phyloP scores from a whole-genome alignment of 1,140 invertebrate genomes.

The Euwallacea similis region DNA sequence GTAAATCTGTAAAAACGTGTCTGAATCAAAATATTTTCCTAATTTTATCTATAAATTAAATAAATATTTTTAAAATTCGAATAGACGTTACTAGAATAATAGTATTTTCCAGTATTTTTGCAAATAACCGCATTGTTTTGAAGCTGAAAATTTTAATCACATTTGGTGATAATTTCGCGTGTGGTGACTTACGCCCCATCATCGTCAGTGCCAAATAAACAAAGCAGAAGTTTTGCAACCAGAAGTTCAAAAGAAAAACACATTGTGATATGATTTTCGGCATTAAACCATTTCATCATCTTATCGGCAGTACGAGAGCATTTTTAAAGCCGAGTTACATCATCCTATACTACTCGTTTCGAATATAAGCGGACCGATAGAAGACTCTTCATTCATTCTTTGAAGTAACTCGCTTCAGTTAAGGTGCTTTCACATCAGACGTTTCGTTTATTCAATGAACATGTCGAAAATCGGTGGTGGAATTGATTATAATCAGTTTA shows the following conservation, averaged over 20 bases:
- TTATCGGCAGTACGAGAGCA: slow-evolving; percentile 1
- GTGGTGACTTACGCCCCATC: no score
- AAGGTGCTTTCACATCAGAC: not conserved
- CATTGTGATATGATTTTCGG: slow-evolving; percentile 16
- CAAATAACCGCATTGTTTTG: no score
- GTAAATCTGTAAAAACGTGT: no score
- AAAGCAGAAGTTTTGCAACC: slow-evolving; percentile 16
- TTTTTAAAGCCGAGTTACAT: slow-evolving; percentile 11
- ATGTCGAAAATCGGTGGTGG: slow-evolving; percentile 15
- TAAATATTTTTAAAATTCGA: no score
- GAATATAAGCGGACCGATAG: not conserved
- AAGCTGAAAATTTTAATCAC: no score
- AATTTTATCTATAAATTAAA: no score
- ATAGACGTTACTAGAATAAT: no score
- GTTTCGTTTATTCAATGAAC: slow-evolving; percentile 6
- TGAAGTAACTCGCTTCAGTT: not conserved
- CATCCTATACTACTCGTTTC: slow-evolving; percentile 12
- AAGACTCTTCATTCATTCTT: slow-evolving; percentile 21
- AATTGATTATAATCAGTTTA: slow-evolving; percentile 51
- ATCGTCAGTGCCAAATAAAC: no score
- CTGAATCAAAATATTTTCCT: no score
- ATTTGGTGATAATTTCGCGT: no score
- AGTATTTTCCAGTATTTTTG: no score
- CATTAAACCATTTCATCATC: slow-evolving; percentile 27
- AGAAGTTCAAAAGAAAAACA: slow-evolving; percentile 8